phyloP scores from a whole-genome alignment of 2,113 vertebrate species.

The Machaerirhynchus nigripectus region DNA sequence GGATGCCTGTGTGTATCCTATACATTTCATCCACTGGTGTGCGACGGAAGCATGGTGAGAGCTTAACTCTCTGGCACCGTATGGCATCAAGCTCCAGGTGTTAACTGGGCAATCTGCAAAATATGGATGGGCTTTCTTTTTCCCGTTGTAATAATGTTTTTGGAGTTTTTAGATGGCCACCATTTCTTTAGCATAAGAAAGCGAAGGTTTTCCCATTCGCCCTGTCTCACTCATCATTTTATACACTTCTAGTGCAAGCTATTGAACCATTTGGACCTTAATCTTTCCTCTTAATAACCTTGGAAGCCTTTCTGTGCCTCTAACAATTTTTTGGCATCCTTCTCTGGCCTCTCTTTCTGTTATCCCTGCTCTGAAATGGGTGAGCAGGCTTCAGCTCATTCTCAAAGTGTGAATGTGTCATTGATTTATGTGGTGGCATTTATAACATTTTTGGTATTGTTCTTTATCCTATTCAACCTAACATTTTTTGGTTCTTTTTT shows the following conservation, averaged over 20 bases:
- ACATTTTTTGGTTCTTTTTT: not conserved
- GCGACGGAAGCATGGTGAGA: not conserved
- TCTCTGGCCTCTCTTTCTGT: not conserved
- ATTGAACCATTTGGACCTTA: not conserved
- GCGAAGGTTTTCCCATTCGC: not conserved
- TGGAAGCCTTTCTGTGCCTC: conserved; percentile 30
- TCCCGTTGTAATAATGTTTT: not conserved
- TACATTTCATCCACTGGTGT: not conserved
- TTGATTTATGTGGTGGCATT: conserved; percentile 59
- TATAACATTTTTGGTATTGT: conserved; percentile 50
- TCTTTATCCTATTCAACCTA: conserved; percentile 40
- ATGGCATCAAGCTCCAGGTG: not conserved
- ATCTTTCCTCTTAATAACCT: not conserved
- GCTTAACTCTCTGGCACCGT: not conserved
- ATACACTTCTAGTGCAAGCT: not conserved
- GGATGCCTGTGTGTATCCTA: rapidly evolving
- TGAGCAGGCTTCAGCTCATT: not conserved
- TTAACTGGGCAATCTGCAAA: not conserved
- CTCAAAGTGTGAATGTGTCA: conserved; percentile 25
- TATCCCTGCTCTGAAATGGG: not conserved
- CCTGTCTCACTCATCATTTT: not conserved
- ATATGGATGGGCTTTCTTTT: not conserved
- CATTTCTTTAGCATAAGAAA: not conserved
- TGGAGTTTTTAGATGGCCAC: not conserved
- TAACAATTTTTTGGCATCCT: not conserved